A percentile compares a stretch with the other conserved stretches of the same genome.
phyloP scores from a whole-genome alignment of 2,888 invertebrate genomes.

The Perdita meconis region DNA sequence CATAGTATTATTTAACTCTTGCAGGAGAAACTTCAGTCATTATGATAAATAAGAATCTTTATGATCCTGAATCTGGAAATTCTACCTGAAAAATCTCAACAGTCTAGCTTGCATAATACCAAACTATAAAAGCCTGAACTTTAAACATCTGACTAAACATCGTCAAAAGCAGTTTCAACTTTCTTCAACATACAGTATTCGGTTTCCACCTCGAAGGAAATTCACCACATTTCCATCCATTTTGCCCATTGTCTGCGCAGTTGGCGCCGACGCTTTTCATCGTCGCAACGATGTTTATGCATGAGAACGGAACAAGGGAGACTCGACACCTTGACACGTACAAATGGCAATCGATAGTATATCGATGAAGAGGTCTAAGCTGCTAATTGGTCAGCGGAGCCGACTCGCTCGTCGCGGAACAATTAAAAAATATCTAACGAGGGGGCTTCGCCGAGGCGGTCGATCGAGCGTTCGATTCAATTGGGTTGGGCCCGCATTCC shows the following conservation, averaged over 20 bases:
- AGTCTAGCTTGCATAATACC: too few relatives aligned
- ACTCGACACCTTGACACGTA: constrained; percentile 46
- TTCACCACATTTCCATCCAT: constrained; percentile 27
- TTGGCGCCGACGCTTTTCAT: constrained; percentile 41
- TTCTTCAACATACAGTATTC: neutral
- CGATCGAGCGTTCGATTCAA: neutral
- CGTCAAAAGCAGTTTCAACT: neutral
- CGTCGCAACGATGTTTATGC: constrained; percentile 60
- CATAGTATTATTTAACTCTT: too few relatives aligned
- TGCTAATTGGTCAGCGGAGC: constrained; percentile 38
- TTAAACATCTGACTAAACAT: too few relatives aligned
- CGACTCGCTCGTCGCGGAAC: neutral
- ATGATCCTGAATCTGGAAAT: too few relatives aligned
- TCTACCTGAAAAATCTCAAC: too few relatives aligned
- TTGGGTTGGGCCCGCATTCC: constrained; percentile 39
- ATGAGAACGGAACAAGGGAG: constrained; percentile 44
- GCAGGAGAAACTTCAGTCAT: too few relatives aligned
- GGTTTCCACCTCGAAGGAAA: constrained; percentile 13
- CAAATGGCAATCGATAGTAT: constrained; percentile 56
- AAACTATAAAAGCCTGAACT: too few relatives aligned
- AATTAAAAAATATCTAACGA: constrained; percentile 13
- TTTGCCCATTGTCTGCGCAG: constrained; percentile 18
- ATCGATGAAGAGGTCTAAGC: constrained; percentile 42
- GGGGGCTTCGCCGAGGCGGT: constrained; percentile 10
- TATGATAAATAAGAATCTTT: too few relatives aligned